Percentiles rank a stretch among this genome's conserved stretches.
Conservation (phyloP, 1,140 invertebrate genomes). For the Temnothorax curvispinosus region DNA sequence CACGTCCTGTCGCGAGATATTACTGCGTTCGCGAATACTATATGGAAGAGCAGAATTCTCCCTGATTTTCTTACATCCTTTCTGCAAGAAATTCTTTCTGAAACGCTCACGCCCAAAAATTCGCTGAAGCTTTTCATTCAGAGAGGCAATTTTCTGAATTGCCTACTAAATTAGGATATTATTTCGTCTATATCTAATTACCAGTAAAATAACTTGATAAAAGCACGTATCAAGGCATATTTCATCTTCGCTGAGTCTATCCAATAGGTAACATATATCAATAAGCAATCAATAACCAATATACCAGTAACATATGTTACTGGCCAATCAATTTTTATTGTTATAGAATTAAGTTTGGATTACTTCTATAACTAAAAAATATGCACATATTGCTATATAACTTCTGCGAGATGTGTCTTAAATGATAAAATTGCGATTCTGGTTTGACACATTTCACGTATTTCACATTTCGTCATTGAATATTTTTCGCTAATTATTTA, state of each 20-base stretch:
- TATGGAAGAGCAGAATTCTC: background rate
- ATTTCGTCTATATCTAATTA: conserved; percentile 6
- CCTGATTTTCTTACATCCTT: background rate
- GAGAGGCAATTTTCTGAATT: background rate
- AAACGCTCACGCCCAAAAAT: background rate
- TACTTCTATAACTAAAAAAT: background rate
- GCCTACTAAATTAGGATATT: background rate
- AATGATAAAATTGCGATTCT: background rate
- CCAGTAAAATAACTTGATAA: background rate
- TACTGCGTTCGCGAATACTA: background rate
- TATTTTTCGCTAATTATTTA: background rate
- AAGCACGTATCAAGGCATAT: background rate
- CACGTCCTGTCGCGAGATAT: background rate
- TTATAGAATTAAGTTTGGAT: conserved; percentile 9
- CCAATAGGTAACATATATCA: background rate
- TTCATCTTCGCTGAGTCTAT: background rate
- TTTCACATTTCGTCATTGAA: background rate
- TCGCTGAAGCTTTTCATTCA: background rate
- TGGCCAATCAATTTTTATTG: conserved; percentile 10
- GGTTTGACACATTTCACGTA: too few species aligned
- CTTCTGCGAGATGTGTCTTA: background rate
- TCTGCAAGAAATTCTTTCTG: background rate
- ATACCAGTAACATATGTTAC: too few species aligned
- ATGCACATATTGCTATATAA: background rate
- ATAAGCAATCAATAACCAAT: too few species aligned